phyloP scores from a whole-genome alignment of 1,140 invertebrate species.

The Sarcophaga peregrina region DNA sequence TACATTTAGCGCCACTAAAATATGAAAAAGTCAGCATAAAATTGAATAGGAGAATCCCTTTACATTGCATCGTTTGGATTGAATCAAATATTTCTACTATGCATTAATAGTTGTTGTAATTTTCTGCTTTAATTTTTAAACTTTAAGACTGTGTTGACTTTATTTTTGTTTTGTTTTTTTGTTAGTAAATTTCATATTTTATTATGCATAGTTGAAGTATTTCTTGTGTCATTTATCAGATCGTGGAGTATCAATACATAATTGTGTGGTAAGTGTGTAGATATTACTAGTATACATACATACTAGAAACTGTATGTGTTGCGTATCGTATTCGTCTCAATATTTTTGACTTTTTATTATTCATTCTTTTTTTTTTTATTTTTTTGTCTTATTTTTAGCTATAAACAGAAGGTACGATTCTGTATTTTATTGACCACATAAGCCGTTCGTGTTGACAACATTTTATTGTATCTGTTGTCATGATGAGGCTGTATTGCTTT shows the following conservation, averaged over 20 bases:
- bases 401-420: conserved; percentile 40
- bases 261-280: background rate
- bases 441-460: conserved; percentile 39
- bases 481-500: background rate
- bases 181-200: conserved; percentile 5
- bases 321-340: too few relatives aligned
- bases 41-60: too few relatives aligned
- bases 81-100: too few relatives aligned
- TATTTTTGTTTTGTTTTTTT: background rate
- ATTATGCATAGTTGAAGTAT: background rate
- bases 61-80: too few relatives aligned
- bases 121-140: too few relatives aligned
- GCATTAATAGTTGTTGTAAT: too few relatives aligned
- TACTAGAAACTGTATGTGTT: too few relatives aligned
- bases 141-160: background rate
- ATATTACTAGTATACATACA: background rate
- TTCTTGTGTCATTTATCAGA: background rate
- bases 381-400: conserved; percentile 21
- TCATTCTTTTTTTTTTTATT: background rate
- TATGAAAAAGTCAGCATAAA: too few relatives aligned
- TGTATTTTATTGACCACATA: conserved; percentile 41
- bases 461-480: conserved; percentile 32
- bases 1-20: too few relatives aligned
- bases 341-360: background rate
- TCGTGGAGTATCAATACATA: background rate